These are phyloP conservation scores for Momotus momota DNA, from an alignment of 2,797 vertebrate species.

Conservation along the genomic window DNA sequence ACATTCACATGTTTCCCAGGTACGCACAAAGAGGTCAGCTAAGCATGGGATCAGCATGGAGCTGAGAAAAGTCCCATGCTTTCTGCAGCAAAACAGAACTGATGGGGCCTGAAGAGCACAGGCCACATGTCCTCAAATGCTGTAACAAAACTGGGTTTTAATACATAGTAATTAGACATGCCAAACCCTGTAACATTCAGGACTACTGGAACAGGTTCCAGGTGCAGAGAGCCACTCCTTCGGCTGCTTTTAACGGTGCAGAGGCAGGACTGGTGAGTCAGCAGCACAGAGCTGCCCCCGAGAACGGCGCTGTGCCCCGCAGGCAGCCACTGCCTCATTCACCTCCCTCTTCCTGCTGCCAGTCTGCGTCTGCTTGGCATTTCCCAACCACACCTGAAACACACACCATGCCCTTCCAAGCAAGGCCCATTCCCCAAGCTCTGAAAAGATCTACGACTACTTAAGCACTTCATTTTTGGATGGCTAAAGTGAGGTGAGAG, in stretches of 20 bases:
- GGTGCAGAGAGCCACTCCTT: background rate
- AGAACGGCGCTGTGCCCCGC: background rate
- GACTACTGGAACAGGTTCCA: background rate
- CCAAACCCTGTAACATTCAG: background rate
- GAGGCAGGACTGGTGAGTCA: background rate
- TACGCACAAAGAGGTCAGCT: background rate
- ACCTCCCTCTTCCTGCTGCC: background rate
- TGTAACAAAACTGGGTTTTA: background rate
- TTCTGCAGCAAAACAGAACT: background rate
- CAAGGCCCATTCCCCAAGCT: background rate
- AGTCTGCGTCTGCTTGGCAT: background rate
- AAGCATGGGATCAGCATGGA: background rate
- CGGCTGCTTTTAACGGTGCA: background rate
- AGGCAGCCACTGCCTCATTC: background rate
- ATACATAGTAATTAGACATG: background rate
- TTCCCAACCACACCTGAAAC: background rate
- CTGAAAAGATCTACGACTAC: background rate
- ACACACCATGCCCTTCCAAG: background rate
- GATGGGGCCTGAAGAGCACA: background rate
- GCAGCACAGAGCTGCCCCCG: background rate
- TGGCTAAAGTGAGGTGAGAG: background rate
- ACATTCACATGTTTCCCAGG: background rate
- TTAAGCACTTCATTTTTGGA: background rate
- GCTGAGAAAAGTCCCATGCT: background rate
- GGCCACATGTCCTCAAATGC: background rate